Base-by-base conservation (phyloP, 64 coral and sea anemone genomes). In the Dendrophyllia cribrosa region DNA sequence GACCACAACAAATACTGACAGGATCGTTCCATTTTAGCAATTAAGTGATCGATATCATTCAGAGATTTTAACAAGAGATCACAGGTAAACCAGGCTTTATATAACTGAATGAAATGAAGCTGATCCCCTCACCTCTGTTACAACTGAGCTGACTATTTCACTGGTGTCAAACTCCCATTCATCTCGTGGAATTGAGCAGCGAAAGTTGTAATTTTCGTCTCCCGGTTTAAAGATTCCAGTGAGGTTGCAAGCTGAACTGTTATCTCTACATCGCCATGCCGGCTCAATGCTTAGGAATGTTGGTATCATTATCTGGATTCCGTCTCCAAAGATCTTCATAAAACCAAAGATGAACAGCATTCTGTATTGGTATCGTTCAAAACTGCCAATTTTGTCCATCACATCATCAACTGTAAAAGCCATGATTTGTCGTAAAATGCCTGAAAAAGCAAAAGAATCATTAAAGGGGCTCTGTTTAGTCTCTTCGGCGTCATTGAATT, bases 281-380 rank as follows among this genome's bases (percentile, higher is more conserved):
- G 93, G 88, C 19, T 95, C 93, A 65, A 85, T 78, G 63, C 68
- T 72, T 2, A 88, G 70, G 51, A 96, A 96, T 46, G 85, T 92
- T 66, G 82, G 23, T 5, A 80, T 62, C 76, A 95, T 79, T 4
- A 87, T 86, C 61, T 90, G 93, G 58, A 90, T 87, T 4, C 60
- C 89, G 21, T 81, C 89, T 24, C 59, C 86, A 43, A 91, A 95
- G 6, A 78, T 61, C 52, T 85, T 65, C 9, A 95, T 89, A 19
- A 65, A 95, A 15, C 89, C 50, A 1, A 91, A 52, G 20, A 91
- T 43, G 2, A 76, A 17, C 15, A 92, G 52, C 21, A 92, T 83
- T 58, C 85, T 78, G 19, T 79, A 66, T 22, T 96, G 94, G 44
- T 83, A 96, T 8, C 70, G 66, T 49, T 78, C 66, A 34, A 92